Percentiles rank a stretch among this genome's conserved stretches.
These are phyloP conservation scores for Etheostoma nigrum DNA, from an alignment of 2,797 vertebrate species.

Conservation along the genomic window DNA sequence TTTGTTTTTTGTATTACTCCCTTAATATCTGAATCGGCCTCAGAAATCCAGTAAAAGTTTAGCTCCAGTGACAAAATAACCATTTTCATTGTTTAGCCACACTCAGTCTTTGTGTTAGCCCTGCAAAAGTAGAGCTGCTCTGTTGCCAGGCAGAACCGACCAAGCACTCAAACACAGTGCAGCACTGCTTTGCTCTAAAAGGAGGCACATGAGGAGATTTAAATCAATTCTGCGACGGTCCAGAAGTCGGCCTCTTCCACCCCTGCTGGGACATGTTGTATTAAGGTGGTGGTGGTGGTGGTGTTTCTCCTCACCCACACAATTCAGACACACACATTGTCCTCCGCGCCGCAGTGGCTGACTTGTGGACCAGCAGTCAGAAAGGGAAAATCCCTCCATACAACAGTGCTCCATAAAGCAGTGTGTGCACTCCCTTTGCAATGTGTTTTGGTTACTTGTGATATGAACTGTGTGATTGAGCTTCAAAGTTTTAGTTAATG, in stretches of 20 bases:
- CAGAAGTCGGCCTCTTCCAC: conserved; percentile 76
- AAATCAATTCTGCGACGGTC: conserved; percentile 86
- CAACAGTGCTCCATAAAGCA: conserved; percentile 41
- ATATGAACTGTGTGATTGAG: conserved; percentile 10
- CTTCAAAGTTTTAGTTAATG: conserved; percentile 30
- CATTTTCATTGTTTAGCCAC: conserved; percentile 7
- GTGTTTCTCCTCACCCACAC: conserved; percentile 65
- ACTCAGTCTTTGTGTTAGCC: conserved; percentile 27
- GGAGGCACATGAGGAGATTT: conserved; percentile 86
- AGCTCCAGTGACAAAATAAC: background rate
- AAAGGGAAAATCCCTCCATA: conserved; percentile 47
- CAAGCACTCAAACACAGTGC: conserved; percentile 67
- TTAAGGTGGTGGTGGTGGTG: conserved; percentile 49
- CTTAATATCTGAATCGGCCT: background rate
- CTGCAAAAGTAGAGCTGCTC: conserved; percentile 57
- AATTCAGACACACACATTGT: conserved; percentile 49
- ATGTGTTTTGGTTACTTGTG: conserved; percentile 16
- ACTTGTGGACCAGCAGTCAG: conserved; percentile 60
- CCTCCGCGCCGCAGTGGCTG: conserved; percentile 66
- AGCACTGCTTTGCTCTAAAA: conserved; percentile 74
- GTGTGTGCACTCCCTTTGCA: conserved; percentile 23
- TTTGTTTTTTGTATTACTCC: too few relatives aligned
- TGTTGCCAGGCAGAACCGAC: conserved; percentile 81
- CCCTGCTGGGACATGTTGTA: conserved; percentile 76
- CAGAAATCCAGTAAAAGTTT: background rate